Conservation (phyloP, 2,888 invertebrate species). For the Eupeodes latifasciatus region DNA sequence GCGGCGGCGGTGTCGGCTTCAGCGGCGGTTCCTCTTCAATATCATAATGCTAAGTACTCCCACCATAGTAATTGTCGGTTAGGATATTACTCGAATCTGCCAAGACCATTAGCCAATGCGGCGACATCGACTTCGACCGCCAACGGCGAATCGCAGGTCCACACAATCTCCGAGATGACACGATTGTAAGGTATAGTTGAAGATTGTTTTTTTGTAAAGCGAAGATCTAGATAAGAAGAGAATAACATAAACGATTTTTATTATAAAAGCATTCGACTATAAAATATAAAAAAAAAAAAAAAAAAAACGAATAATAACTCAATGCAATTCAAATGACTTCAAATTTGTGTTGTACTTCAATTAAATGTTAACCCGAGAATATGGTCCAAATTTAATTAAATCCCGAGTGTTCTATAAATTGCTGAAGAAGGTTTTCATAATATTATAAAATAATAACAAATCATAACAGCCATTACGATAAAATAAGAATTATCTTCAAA, state of each 20-base stretch:
- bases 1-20: slow-evolving; percentile 51
- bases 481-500: too few relatives aligned
- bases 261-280: not conserved
- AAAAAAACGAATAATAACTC: not conserved
- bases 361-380: not conserved
- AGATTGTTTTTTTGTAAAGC: not conserved
- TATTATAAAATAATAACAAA: too few relatives aligned
- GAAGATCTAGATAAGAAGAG: not conserved
- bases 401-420: too few relatives aligned
- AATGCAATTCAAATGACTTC: not conserved
- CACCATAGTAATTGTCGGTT: slow-evolving; percentile 82
- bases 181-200: slow-evolving; percentile 85
- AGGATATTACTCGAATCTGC: slow-evolving; percentile 83
- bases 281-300: not conserved
- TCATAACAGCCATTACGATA: too few relatives aligned
- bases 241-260: not conserved
- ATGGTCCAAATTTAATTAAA: too few relatives aligned
- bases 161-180: slow-evolving; percentile 89
- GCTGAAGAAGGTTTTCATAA: too few relatives aligned
- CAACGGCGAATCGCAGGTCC: slow-evolving; percentile 80
- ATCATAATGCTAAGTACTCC: slow-evolving; percentile 80
- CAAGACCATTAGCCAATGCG: slow-evolving; percentile 81
- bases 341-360: not conserved
- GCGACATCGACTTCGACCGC: slow-evolving; percentile 79
- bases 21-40: slow-evolving; percentile 42